Percentiles rank a stretch among this genome's conserved stretches.
Conservation (phyloP, 2,797 vertebrate species). For the Novumbra hubbsi region DNA sequence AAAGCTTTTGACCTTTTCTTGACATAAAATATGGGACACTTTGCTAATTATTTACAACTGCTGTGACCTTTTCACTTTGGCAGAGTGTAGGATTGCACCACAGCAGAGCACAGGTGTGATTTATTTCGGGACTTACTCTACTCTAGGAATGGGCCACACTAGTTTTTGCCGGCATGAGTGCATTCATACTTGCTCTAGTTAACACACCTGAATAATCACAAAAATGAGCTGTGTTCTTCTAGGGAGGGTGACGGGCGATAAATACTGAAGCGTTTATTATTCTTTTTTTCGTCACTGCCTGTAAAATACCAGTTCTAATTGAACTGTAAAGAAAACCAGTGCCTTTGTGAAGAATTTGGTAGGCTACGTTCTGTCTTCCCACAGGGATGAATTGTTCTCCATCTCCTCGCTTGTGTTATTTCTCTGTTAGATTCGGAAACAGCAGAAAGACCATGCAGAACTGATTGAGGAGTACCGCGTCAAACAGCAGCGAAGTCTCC, state of each 20-base stretch:
- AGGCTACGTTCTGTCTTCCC: background rate
- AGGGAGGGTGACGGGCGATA: background rate
- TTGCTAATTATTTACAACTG: constrained; percentile 31
- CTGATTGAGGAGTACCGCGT: constrained; percentile 92
- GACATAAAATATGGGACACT: background rate
- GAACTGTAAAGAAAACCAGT: background rate
- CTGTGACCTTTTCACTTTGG: constrained; percentile 28
- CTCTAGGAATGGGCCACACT: background rate
- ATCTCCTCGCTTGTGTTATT: background rate
- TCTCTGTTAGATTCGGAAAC: constrained; percentile 86
- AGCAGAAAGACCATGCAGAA: constrained; percentile 95
- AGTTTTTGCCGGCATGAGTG: too few species aligned
- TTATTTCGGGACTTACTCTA: background rate
- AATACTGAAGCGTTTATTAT: background rate
- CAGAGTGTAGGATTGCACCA: background rate
- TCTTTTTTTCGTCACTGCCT: background rate
- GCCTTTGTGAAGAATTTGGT: background rate
- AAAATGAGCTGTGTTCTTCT: too few species aligned
- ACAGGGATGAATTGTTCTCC: constrained; percentile 9
- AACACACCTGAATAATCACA: too few species aligned
- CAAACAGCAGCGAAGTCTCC: constrained; percentile 75
- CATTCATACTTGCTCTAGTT: too few species aligned
- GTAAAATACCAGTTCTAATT: background rate
- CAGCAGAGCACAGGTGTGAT: background rate
- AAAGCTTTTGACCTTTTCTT: constrained; percentile 12